These are phyloP conservation scores for Spinibarbus caldwelli DNA, from an alignment of 2,797 vertebrate species.

Conservation along the genomic window DNA sequence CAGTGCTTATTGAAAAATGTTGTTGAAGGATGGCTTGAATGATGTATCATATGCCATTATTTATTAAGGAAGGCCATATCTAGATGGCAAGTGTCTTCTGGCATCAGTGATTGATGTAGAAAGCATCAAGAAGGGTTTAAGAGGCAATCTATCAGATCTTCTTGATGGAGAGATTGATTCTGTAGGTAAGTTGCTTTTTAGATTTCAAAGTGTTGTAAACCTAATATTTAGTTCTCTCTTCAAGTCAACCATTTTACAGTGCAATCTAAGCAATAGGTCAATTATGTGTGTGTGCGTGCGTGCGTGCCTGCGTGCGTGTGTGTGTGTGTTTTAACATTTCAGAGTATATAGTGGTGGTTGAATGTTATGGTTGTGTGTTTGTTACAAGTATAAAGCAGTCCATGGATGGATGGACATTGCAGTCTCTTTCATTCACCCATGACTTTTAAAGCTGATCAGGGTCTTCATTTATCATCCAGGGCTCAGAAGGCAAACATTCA, in stretches of 20 bases:
- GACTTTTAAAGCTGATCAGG: constrained; percentile 1
- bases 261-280: neutral
- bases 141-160: constrained; percentile 23
- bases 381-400: constrained; percentile 9
- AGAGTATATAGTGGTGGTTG: neutral
- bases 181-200: neutral
- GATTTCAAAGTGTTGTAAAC: neutral
- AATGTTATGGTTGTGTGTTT: neutral
- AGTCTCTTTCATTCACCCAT: neutral
- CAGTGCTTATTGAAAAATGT: constrained; percentile 35
- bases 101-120: constrained; percentile 41
- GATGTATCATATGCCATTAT: constrained; percentile 40
- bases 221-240: neutral
- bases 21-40: constrained; percentile 27
- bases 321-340: neutral
- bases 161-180: constrained; percentile 26
- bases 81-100: constrained; percentile 29
- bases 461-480: neutral
- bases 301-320: no score
- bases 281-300: neutral
- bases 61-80: constrained; percentile 30
- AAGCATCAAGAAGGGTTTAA: constrained; percentile 35
- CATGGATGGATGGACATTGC: neutral
- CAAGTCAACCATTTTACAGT: neutral
- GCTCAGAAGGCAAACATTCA: neutral